Evolutionary conservation across 2,888 invertebrate species (phyloP).

Genomic region (Adelognathus sp.): DNA sequence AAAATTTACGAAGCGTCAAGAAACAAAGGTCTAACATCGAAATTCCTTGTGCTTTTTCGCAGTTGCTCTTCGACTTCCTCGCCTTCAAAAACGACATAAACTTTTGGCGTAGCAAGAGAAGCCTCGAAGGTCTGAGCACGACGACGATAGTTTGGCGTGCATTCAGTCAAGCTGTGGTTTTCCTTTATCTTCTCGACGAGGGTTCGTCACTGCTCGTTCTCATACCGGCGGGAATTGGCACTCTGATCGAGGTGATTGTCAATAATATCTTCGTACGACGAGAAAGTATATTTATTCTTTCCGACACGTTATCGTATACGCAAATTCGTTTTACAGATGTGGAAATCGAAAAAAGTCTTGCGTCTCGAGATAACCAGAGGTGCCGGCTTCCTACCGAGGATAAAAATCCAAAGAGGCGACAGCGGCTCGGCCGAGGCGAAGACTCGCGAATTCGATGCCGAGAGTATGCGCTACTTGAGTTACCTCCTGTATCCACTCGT

Average conservation of each 20-base stretch:
- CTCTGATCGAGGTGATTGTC: conserved; percentile 91
- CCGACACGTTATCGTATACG: neutral
- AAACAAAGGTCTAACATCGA: neutral
- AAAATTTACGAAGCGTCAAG: too few species aligned
- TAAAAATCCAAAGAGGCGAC: conserved; percentile 78
- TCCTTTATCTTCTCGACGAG: conserved; percentile 95
- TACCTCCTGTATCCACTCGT: conserved; percentile 95
- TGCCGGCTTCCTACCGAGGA: conserved; percentile 74
- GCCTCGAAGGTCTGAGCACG: conserved; percentile 94
- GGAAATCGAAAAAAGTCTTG: conserved; percentile 97
- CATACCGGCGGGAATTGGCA: conserved; percentile 92
- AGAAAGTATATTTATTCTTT: neutral
- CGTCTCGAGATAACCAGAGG: conserved; percentile 85
- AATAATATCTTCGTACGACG: conserved; percentile 15
- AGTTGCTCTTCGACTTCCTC: conserved; percentile 97
- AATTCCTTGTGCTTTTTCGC: conserved; percentile 75
- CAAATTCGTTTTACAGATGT: conserved; percentile 84
- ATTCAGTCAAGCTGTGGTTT: conserved; percentile 95
- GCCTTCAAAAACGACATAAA: conserved; percentile 99
- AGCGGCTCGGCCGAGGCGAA: conserved; percentile 87
- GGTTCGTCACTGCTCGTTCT: conserved; percentile 94
- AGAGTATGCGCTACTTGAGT: conserved; percentile 96
- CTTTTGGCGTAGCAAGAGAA: conserved; percentile 94
- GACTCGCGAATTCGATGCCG: conserved; percentile 94
- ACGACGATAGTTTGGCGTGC: conserved; percentile 96